phyloP scores from a whole-genome alignment of 2,113 vertebrate genomes.

The Corydoras sp. region DNA sequence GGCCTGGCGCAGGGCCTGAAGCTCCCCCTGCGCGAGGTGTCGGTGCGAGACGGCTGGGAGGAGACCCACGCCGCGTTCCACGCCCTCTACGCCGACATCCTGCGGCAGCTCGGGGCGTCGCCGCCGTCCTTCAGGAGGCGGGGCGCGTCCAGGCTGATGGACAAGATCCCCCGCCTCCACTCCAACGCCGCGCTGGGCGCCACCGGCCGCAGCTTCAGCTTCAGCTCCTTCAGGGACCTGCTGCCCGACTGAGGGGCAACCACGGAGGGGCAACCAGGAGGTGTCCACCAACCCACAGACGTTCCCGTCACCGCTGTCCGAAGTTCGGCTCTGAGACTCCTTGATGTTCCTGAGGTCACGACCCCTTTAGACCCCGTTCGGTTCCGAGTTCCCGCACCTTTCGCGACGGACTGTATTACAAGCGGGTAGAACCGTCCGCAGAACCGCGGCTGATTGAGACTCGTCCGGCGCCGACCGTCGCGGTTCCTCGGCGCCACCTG shows the following conservation, averaged over 20 bases:
- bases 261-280: not conserved
- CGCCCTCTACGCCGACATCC: slow-evolving; percentile 59
- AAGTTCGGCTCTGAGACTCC: too few species aligned
- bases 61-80: slow-evolving; percentile 64
- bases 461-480: too few species aligned
- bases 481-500: too few species aligned
- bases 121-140: slow-evolving; percentile 63
- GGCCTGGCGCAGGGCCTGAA: slow-evolving; percentile 67
- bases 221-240: slow-evolving; percentile 37
- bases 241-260: slow-evolving; percentile 25
- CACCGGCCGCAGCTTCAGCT: slow-evolving; percentile 38
- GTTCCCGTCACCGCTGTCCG: too few species aligned
- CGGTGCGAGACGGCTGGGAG: slow-evolving; percentile 69
- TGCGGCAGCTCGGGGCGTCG: slow-evolving; percentile 61
- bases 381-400: too few species aligned
- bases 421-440: too few species aligned
- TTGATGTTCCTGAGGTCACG: too few species aligned
- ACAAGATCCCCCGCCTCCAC: slow-evolving; percentile 70
- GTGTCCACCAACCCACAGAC: too few species aligned
- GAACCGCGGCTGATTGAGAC: too few species aligned
- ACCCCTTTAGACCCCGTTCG: too few species aligned
- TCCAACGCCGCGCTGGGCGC: slow-evolving; percentile 47
- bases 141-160: slow-evolving; percentile 68
- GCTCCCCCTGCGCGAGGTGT: slow-evolving; percentile 66
- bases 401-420: too few species aligned